These are phyloP conservation scores for Phaedon cochleariae DNA, from an alignment of 2,888 invertebrate species.

Conservation along the genomic window DNA sequence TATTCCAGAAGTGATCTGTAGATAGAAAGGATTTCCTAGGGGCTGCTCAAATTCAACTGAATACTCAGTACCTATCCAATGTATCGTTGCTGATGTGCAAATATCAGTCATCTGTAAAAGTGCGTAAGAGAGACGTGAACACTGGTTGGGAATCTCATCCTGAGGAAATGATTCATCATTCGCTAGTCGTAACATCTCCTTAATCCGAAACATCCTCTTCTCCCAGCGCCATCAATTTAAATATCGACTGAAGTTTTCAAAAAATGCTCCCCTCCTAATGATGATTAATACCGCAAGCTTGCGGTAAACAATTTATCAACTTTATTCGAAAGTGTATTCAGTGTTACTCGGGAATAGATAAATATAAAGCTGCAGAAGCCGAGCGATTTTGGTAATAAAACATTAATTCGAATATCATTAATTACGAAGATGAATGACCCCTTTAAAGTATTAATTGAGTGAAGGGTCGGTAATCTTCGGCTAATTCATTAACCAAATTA, in stretches of 20 bases:
- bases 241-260: constrained; percentile 12
- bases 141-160: not conserved
- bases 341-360: constrained; percentile 44
- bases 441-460: constrained; percentile 58
- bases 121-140: not conserved
- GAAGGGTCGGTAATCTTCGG: constrained; percentile 37
- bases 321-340: constrained; percentile 41
- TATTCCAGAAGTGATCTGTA: too few relatives aligned
- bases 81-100: too few relatives aligned
- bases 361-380: constrained; percentile 48
- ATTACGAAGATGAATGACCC: constrained; percentile 59
- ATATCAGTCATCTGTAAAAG: too few relatives aligned
- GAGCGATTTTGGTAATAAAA: constrained; percentile 56
- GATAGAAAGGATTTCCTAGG: too few relatives aligned
- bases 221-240: constrained; percentile 14
- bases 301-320: constrained; percentile 43
- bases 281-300: constrained; percentile 37
- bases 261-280: constrained; percentile 35
- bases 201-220: constrained; percentile 2
- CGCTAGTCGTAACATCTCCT: not conserved
- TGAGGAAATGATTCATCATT: not conserved
- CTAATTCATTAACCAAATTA: not conserved
- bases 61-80: too few relatives aligned
- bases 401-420: constrained; percentile 59
- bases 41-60: too few relatives aligned